Base-by-base conservation (phyloP, 92 coral and sea anemone species). In the Palythoa heliodiscus region DNA sequence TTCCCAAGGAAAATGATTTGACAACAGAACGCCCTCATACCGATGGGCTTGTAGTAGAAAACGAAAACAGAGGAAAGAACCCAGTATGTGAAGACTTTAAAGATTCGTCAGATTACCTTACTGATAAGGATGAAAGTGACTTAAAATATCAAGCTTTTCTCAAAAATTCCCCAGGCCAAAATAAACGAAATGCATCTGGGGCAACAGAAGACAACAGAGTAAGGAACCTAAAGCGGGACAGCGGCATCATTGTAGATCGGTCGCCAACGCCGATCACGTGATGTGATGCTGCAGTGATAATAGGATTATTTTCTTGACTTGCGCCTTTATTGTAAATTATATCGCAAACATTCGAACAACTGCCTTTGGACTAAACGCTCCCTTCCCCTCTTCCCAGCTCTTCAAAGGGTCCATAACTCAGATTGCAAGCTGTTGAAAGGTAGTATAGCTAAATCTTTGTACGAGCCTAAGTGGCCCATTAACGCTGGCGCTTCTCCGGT, bases 201-300 rank as follows among this genome's bases (percentile, higher is more conserved):
- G 55, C 12, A 22, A 23, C 22, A 22, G 61, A 37, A 66, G 63
- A 80, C 48, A 14, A 64, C n/a, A 54, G 3, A 76, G 63, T 80
- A 17, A 23, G 61, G 43, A 80, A 35, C 53, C 6, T 76, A 22
- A 92, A 93, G 70, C 77, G 95, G 71, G 95, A 93, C 82, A 93
- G 95, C 53, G 95, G 95, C 12, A 92, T 92, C 25, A 86, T 89
- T 55, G 64, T 91, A 52, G 95, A 92, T 88, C 82, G 40, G 68
- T 89, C 92, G 40, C 92, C 92, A 53, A 89, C 92, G 16, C 89
- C 89, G 29, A 89, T 84, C 20, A 86, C 87, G 7, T 89, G 69
- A 82, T 29, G 35, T 29, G 35, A 29, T 29, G 35, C 35, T 0
- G 35, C 35, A 0, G 35, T 29, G 35, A 29, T 29, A 22, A 14